A percentile compares a stretch with the other conserved stretches of the same genome.
These are phyloP conservation scores for Cryptoprocta ferox DNA, from an alignment of 2,797 vertebrate genomes.

Conservation along the genomic window DNA sequence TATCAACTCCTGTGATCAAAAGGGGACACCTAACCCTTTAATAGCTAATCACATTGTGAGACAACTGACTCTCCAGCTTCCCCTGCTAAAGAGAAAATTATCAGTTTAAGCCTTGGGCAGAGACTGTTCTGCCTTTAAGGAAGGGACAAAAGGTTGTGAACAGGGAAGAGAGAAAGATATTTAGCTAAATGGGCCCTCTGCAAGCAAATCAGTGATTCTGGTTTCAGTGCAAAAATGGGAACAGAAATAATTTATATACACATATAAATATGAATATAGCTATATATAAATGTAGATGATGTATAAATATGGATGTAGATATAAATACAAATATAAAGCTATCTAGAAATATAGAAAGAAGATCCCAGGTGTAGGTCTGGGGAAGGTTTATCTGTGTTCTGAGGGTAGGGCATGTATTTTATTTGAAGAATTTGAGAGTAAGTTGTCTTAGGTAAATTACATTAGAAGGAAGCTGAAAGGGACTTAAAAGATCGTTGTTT, in stretches of 20 bases:
- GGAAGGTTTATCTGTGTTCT: not conserved
- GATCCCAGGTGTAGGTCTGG: fast-evolving
- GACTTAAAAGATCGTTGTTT: not conserved
- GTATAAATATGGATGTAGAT: not conserved
- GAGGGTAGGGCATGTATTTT: not conserved
- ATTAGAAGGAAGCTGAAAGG: not conserved
- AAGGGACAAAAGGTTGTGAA: not conserved
- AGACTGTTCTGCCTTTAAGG: not conserved
- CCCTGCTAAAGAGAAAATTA: constrained; percentile 13
- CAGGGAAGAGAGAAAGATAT: not conserved
- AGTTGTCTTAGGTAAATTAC: not conserved
- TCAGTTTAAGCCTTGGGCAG: constrained; percentile 10
- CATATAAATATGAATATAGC: not conserved
- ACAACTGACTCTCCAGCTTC: not conserved
- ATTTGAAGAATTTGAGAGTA: not conserved
- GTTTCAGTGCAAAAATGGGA: not conserved
- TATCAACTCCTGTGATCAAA: constrained; percentile 47
- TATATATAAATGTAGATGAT: not conserved
- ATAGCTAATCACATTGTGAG: not conserved
- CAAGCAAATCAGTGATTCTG: not conserved
- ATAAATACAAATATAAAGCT: not conserved
- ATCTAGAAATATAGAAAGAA: not conserved
- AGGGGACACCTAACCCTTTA: not conserved
- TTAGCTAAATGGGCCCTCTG: not conserved
- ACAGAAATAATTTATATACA: not conserved